Base-by-base conservation (phyloP, 2,113 vertebrate species). In the Pleuronectes platessa region DNA sequence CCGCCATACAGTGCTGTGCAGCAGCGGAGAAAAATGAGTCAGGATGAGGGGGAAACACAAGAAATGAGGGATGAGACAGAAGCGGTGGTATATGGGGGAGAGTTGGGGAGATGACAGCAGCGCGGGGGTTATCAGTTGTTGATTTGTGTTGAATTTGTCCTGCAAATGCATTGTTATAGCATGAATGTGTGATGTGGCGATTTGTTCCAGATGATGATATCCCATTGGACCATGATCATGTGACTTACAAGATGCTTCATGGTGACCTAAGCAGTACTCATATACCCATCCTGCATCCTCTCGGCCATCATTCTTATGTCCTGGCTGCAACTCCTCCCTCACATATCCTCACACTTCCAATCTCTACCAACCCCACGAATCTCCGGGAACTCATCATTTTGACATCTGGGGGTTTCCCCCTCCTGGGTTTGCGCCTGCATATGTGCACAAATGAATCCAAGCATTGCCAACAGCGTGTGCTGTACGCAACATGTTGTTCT, bases 191-290 rank as follows among this genome's bases (percentile, higher is more conserved):
- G 78, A 47, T 55, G 49, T 1, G 27, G 18, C 76, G 80, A 90
- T 87, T 68, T 61, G n/a, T 88, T 91, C 89, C 87, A 90, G 81
- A 90, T 88, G 78, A 86, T 21, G 53, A 61, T 70, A 63, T 82
- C 35, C 4, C 47, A 40, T 18, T 61, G 76, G 51, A 74, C 68
- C 47, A 24, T 0, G 7, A 72, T 86, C 82, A 85, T 27, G 45
- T 84, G 82, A 83, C 68, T 86, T 82, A 74, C 63, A 63, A 69
- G 78, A 83, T 11, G 49, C 54, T 65, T 54, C 1, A 77, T 37
- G 51, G 42, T 81, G 81, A 51, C 62, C 81, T 24, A 66, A 86
- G 42, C 65, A 60, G 23, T 49, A 21, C 62, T 59, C 47, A 31
- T 31, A 14, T 71, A 65, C 56, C 67, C 63, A 81, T 23, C 0